Base-by-base conservation (phyloP, 2,113 vertebrate genomes). In the Anoplopoma fimbria region DNA sequence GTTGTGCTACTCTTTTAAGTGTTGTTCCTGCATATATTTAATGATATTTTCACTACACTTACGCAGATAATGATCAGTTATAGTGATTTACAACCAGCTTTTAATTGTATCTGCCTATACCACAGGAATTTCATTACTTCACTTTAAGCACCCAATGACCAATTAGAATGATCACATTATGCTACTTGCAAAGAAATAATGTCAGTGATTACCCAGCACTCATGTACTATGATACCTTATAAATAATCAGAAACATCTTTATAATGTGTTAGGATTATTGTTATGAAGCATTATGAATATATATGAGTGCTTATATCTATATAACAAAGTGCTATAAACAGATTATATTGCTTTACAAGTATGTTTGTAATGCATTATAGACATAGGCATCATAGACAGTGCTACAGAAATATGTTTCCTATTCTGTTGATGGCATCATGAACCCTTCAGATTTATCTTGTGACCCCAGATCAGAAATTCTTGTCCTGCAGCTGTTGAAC, bases 401-500 rank as follows among this genome's bases (percentile, higher is more conserved):
- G 49, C 49, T 23, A n/a, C 21, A 4, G n/a, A 25, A 60, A 38
- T 27, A 5, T 2, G 9, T 72, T 23, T 23, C 7, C 15, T 45
- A 62, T 49, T 38, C 31, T 38, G 6, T 51, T 36, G 2, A 51
- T 49, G 3, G 6, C 47, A 8, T 62, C 2, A 1, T n/a, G 19
- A 62, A 23, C 14, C 5, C 8, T 60, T 10, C 9, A 64, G 33
- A 75, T n/a, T 57, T 9, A 31, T 58, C 36, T 33, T 42, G 27
- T 38, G 71, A 68, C 40, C n/a, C 47, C 31, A 34, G 12, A 68
- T 70, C 51, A 65, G 23, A 61, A 61, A 55, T 71, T 14, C 34
- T 61, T 84, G 36, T 65, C 38, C 71, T 64, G 81, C 84, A 75
- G 64, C 81, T 79, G 62, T 75, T 65, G 62, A 23, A 21, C 61